Percentiles rank a stretch among this genome's conserved stretches.
phyloP scores from a whole-genome alignment of 2,888 invertebrate species.

The Drosophila aldrichi region DNA sequence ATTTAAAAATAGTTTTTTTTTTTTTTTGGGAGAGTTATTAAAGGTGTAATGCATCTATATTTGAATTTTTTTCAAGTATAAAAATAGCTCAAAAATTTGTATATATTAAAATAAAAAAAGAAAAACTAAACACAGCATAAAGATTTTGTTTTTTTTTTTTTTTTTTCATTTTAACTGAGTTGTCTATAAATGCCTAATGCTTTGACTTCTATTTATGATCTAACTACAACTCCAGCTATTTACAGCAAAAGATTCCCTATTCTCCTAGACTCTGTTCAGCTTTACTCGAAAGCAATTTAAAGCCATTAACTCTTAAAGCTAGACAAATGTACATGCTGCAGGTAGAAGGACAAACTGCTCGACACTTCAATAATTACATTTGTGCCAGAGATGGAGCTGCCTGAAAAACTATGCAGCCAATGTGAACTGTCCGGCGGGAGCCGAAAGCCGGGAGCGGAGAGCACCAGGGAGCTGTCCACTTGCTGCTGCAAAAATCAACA shows the following conservation, averaged over 20 bases:
- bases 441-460: conserved; percentile 8
- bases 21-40: too few relatives aligned
- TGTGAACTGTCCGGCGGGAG: conserved; percentile 32
- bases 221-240: not conserved
- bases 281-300: conserved; percentile 15
- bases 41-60: too few relatives aligned
- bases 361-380: conserved; percentile 73
- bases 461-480: conserved; percentile 40
- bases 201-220: not conserved
- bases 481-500: conserved; percentile 72
- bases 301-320: conserved; percentile 28
- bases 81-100: too few relatives aligned
- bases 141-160: too few relatives aligned
- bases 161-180: too few relatives aligned
- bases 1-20: too few relatives aligned
- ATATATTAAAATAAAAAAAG: too few relatives aligned
- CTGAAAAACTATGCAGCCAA: conserved; percentile 51
- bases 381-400: conserved; percentile 36
- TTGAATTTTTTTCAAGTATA: too few relatives aligned
- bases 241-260: too few relatives aligned
- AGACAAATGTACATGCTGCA: conserved; percentile 28
- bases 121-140: too few relatives aligned
- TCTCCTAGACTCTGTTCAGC: not conserved
- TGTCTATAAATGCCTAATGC: too few relatives aligned
- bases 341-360: conserved; percentile 30